These are phyloP conservation scores for Lepisosteus osseus DNA, from an alignment of 2,113 vertebrate species.

Conservation along the genomic window DNA sequence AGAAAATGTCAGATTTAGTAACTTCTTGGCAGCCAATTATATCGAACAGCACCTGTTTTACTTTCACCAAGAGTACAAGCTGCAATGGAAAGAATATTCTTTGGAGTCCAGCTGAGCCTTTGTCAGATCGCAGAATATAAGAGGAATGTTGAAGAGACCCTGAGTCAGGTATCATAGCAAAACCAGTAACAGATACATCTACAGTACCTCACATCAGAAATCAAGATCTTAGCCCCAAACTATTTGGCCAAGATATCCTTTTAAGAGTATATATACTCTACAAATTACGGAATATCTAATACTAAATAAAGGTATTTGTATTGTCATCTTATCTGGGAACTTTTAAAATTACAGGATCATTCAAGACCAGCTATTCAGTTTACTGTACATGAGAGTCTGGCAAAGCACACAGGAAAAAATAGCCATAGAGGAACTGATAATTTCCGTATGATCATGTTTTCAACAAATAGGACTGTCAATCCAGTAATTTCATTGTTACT, in stretches of 20 bases:
- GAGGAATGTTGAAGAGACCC: neutral
- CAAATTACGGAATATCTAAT: conserved; percentile 20
- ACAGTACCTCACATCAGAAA: neutral
- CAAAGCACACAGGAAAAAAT: no score
- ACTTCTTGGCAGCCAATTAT: no score
- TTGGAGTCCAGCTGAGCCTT: neutral
- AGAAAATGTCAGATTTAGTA: no score
- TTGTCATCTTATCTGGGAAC: neutral
- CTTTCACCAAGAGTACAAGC: neutral
- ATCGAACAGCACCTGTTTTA: no score
- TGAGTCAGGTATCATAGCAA: conserved; percentile 11
- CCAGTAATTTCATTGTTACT: no score
- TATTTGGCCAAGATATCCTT: conserved; percentile 3
- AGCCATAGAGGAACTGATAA: no score
- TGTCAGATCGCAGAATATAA: conserved; percentile 8
- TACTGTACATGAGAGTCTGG: neutral
- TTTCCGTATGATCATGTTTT: no score
- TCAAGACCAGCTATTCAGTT: neutral
- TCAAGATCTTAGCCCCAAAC: neutral
- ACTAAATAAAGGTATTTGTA: neutral
- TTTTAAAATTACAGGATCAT: neutral
- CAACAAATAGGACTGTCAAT: no score
- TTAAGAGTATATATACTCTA: neutral
- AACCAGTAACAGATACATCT: conserved; percentile 1
- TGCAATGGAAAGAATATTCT: neutral